Evolutionary conservation across 2,113 vertebrate genomes (phyloP), one percentile per base, ranked within the genome.

Genomic region (Scomber japonicus): DNA sequence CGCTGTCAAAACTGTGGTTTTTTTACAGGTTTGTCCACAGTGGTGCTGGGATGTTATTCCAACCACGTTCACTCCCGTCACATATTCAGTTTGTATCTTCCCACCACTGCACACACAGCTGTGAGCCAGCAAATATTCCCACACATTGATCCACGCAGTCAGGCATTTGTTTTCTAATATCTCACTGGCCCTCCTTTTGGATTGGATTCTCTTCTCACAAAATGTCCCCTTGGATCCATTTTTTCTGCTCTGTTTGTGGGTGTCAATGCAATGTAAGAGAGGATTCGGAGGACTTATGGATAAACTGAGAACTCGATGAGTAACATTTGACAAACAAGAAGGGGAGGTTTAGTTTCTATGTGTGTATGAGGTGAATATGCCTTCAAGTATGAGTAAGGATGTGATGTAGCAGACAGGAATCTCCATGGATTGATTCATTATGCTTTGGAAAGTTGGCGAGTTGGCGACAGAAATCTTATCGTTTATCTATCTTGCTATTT

Each of bases 91-190:
- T 65, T 64, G 57, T 19, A 35, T 44, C 48, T 49, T 59, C 30
- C 69, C 19, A 19, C 56, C 53, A 63, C 69, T 74, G 54, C 51
- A 11, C 55, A 64, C 80, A 75, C 87, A 89, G 88, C 80, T 91
- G 87, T 50, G 71, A 45, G 55, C 51, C 54, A 24, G 60, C 46
- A 5, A 19, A 62, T 17, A 14, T 88, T 87, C 83, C 76, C 87
- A 85, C 83, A 62, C 71, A 55, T 53, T 7, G 11, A 56, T 57
- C 54, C 56, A 60, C 30, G 16, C 69, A 51, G 48, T 27, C 46
- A 54, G 48, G 11, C 44, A 1, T 40, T 80, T 49, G 69, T 78
- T 70, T 65, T 40, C 31, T 57, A 27, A 45, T 56, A 30, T 82
- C 75, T 75, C 75, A 49, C 50, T 19, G 51, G 69, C 46, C 60